Evolutionary conservation across 2,888 invertebrate species (phyloP), one percentile per base, ranked within the genome.

Genomic region (Elegia similella): DNA sequence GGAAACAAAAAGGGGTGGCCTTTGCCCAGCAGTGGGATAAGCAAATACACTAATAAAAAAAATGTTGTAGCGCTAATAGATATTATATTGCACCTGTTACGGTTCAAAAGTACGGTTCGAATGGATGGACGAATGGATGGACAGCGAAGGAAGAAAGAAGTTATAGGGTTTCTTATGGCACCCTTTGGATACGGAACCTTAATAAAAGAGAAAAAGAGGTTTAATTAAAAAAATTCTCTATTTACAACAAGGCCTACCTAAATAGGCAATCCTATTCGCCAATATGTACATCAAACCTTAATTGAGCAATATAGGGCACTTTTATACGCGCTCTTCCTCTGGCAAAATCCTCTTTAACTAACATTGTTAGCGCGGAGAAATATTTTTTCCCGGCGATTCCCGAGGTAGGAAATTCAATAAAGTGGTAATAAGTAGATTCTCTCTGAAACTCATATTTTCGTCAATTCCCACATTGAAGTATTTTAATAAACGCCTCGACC

Each of bases 381-480:
- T 73, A 72, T 73, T 80, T 77, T 73, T 65, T 13, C 64, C 53
- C 65, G 60, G 65, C 64, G 68, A 72, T 76, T 76, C 59, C 68
- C 61, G 64, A 78, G 76, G 79, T 80, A 69, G 72, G 72, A 80
- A 82, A 86, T 83, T 80, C 84, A 86, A 86, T 84, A 82, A 85
- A 80, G 80, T 80, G 80, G 80, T 82, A 82, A 82, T 85, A 86
- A 85, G 80, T 80, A 72, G 75, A 82, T 82, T 81, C 75, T 78
- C 73, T 67, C 66, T 65, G 69, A 65, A 69, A 77, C 72, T 78
- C 75, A 80, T 82, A 84, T 82, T 82, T 82, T 79, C 76, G 71
- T 69, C 74, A 75, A 76, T 76, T 75, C 69, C 61, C 60, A 68
- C 67, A 70, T 70, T 73, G 71, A 67, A 73, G 69, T 69, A 69